Evolutionary conservation across 2,888 invertebrate species (phyloP), one percentile per base, ranked within the genome.

Genomic region (Diogma glabrata): DNA sequence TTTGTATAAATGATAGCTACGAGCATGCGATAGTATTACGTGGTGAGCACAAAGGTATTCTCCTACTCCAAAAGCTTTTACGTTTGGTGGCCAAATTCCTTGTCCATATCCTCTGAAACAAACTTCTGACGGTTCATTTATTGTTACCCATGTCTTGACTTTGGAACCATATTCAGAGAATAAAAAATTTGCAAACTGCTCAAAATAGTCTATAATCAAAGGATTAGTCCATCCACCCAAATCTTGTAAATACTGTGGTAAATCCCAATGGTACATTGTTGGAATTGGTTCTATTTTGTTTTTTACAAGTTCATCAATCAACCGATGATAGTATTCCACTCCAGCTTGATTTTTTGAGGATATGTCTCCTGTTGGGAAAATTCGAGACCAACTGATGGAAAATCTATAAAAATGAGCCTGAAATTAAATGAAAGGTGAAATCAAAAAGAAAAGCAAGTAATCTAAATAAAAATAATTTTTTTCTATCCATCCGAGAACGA

Each of bases 221-320:
- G 70, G 65, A 54, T 72, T 75, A 1, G 65, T 53, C 52, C 71
- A 73, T 6, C 80, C 80, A 7, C 78, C 79, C 7, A 75, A 56
- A 1, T 75, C 72, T 56, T 76, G 76, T 0, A 80, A 62, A 46
- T 69, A 67, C 51, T 72, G 69, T 0, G 76, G 77, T 36, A 76
- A 60, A 57, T 78, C 77, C 71, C 74, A 75, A 53, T 78, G 76
- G 57, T 72, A 75, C 26, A 78, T 61, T 0, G 76, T 75, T 60
- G 81, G 67, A 63, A 78, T 66, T 0, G 84, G 84, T 49, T 69
- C 64, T 51, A 86, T 81, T 40, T 73, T 75, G 56, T 43, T 43
- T 10, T 2, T 22, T n/a, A 19, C 4, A 9, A 43, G 40, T 10
- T 19, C 40, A 43, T 43, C 22, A 12, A 43, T 20, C 7, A 43